Conservation (phyloP, 2,797 vertebrate genomes). For the Silurus lanzhouensis region DNA sequence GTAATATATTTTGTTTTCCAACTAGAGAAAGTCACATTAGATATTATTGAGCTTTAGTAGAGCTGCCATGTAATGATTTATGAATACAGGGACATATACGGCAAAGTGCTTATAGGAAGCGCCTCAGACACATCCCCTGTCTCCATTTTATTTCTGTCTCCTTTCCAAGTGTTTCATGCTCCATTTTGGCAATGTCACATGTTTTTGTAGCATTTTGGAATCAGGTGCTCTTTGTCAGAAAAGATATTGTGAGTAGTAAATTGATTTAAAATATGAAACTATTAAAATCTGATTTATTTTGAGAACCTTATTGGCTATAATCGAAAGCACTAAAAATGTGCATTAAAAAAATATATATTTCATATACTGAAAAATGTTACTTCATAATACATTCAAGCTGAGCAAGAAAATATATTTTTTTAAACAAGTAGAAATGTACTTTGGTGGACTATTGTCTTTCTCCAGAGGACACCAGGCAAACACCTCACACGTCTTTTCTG, state of each 20-base stretch:
- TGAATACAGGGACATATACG: neutral
- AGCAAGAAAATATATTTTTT: neutral
- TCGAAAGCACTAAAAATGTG: neutral
- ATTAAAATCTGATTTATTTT: neutral
- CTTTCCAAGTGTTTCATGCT: neutral
- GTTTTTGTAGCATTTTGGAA: neutral
- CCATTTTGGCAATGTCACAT: neutral
- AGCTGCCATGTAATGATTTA: neutral
- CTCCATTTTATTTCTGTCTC: too few relatives aligned
- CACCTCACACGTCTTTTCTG: slow-evolving; percentile 79
- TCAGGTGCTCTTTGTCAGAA: neutral
- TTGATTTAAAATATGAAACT: too few relatives aligned
- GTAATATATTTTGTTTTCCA: neutral
- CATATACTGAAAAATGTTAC: neutral
- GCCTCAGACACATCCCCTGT: too few relatives aligned
- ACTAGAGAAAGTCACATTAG: neutral
- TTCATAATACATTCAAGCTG: neutral
- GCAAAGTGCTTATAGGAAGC: neutral
- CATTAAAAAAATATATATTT: neutral
- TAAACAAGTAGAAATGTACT: slow-evolving; percentile 57
- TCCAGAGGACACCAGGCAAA: slow-evolving; percentile 82
- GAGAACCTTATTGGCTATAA: neutral
- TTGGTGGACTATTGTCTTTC: slow-evolving; percentile 59
- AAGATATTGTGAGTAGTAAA: neutral
- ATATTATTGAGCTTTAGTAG: neutral